phyloP scores from a whole-genome alignment of 2,888 invertebrate species.

The Trachelus iudaicus region DNA sequence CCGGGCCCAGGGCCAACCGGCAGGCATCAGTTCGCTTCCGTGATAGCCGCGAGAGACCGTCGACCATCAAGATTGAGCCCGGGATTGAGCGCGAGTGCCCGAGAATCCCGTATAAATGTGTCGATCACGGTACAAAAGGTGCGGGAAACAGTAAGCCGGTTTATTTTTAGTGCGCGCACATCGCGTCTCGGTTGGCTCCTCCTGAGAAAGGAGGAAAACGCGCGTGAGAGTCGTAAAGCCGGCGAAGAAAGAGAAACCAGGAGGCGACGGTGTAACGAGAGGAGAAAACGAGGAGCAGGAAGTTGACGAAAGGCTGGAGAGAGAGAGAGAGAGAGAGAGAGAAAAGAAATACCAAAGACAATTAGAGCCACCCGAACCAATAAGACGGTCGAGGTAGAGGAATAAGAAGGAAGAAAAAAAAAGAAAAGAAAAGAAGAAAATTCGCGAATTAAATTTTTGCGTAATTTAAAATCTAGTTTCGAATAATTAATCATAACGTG shows the following conservation, averaged over 20 bases:
- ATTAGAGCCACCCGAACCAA: neutral
- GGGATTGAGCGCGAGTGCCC: neutral
- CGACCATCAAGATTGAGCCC: conserved; percentile 4
- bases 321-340: neutral
- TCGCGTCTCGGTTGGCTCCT: neutral
- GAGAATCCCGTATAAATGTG: conserved; percentile 48
- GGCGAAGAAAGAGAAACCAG: conserved; percentile 20
- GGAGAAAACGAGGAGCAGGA: conserved; percentile 14
- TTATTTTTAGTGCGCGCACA: neutral
- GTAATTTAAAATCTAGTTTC: neutral
- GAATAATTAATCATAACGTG: neutral
- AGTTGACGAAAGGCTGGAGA: conserved; percentile 17
- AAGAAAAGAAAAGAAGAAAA: neutral
- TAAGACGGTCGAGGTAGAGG: neutral
- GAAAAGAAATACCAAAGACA: neutral
- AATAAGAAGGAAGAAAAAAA: neutral
- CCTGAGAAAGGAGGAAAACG: neutral
- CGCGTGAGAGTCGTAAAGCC: neutral
- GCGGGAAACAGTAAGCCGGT: conserved; percentile 16
- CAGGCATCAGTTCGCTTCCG: neutral
- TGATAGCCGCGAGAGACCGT: neutral
- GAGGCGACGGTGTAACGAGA: conserved; percentile 12
- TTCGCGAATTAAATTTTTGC: neutral
- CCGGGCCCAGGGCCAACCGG: conserved; percentile 1
- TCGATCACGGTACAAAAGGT: conserved; percentile 57